These are phyloP conservation scores for Anoplopoma fimbria DNA, from an alignment of 2,113 vertebrate species.

Conservation along the genomic window DNA sequence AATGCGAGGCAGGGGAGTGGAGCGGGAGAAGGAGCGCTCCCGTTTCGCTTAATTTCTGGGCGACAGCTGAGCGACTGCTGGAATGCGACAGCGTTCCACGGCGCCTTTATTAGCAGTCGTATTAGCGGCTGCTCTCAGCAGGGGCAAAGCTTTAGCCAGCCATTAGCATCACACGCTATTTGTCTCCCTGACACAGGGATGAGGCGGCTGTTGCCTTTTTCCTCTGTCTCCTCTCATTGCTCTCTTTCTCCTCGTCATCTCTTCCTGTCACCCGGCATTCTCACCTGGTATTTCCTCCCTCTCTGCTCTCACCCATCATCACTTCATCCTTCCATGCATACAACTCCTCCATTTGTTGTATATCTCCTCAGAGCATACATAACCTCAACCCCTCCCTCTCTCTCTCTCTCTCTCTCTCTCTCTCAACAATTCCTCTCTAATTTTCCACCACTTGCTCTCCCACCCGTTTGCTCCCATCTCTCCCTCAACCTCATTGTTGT, in stretches of 20 bases:
- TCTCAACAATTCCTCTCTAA: conserved; percentile 26
- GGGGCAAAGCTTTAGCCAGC: conserved; percentile 81
- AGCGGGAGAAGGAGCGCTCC: conserved; percentile 57
- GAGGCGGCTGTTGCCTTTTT: conserved; percentile 54
- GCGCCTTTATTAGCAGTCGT: conserved; percentile 82
- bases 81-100: conserved; percentile 72
- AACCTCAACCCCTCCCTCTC: conserved; percentile 5
- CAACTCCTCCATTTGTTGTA: background rate
- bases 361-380: conserved; percentile 31
- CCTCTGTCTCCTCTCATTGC: conserved; percentile 26
- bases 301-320: conserved; percentile 23
- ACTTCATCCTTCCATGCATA: conserved; percentile 33
- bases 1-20: conserved; percentile 45
- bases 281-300: conserved; percentile 23
- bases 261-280: conserved; percentile 40
- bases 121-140: conserved; percentile 79
- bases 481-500: conserved; percentile 37
- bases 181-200: conserved; percentile 73
- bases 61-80: conserved; percentile 80
- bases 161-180: conserved; percentile 79
- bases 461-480: conserved; percentile 1
- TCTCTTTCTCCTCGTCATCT: conserved; percentile 15
- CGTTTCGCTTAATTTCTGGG: conserved; percentile 73
- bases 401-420: conserved; percentile 12
- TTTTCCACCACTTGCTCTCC: conserved; percentile 18